A percentile compares a stretch with the other conserved stretches of the same genome.
phyloP scores from a whole-genome alignment of 1,140 invertebrate genomes.

The Augochlora pura region DNA sequence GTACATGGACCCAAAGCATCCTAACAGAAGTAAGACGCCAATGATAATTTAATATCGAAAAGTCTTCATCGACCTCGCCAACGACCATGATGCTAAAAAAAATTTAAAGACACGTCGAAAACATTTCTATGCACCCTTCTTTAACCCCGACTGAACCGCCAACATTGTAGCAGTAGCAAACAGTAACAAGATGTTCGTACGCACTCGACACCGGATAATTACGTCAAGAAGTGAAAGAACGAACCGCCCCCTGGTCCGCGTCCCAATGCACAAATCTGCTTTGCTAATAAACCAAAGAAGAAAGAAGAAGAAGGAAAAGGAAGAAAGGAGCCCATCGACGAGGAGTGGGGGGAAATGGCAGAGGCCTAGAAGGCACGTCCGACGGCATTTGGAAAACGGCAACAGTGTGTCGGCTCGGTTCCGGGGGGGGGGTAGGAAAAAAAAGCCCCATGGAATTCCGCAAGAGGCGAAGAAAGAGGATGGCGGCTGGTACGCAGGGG shows the following conservation, averaged over 20 bases:
- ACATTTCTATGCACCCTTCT: too few species aligned
- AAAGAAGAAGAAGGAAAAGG: neutral
- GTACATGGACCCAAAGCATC: too few species aligned
- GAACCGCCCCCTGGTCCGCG: neutral
- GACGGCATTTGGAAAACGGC: conserved; percentile 46
- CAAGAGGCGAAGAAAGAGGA: conserved; percentile 39
- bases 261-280: neutral
- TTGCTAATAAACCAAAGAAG: neutral
- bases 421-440: conserved; percentile 19
- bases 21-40: too few species aligned
- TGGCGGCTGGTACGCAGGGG: conserved; percentile 50
- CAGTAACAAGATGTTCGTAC: neutral
- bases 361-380: conserved; percentile 29
- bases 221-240: neutral
- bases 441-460: conserved; percentile 54
- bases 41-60: too few species aligned
- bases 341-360: too few species aligned
- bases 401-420: conserved; percentile 20
- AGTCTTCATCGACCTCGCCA: too few species aligned
- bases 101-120: too few species aligned
- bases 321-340: neutral
- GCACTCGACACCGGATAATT: neutral
- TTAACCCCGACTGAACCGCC: neutral
- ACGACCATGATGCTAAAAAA: too few species aligned
- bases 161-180: neutral